Evolutionary conservation across 2,888 invertebrate genomes (phyloP), one percentile per base, ranked within the genome.

Genomic region (Drosophila anceps): DNA sequence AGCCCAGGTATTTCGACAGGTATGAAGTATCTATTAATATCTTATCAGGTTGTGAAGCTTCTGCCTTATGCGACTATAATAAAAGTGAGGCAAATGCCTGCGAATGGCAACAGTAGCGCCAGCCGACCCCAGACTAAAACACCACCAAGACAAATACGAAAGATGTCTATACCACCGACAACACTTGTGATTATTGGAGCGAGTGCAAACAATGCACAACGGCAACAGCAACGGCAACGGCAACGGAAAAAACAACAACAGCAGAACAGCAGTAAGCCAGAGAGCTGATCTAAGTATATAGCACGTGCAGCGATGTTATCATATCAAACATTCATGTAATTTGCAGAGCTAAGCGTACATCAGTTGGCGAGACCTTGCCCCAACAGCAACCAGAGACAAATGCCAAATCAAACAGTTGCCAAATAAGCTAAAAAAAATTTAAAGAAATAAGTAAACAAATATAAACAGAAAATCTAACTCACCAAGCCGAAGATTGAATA

Each of bases 151-250:
- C 59, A 18, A 50, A n/a, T n/a, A 44, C 64, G 39, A 20, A 74
- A 72, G 60, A 84, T 88, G 88, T 71, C 85, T 27, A 53, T 84
- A 31, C 80, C 87, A 12, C 77, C 86, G 48, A 33, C 83, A 27
- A 85, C 86, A 31, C 58, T 88, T 46, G 77, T 75, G n/a, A 60
- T 88, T 35, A 88, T 83, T 31, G 84, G 65, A 2, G 73, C 74
- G 43, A 35, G 74, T 27, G 75, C 88, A 29, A 63, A 33, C 31
- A 57, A 73, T 51, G 63, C 73, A 27, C 68, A 74, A 33, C 59
- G 35, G 65, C 15, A 78, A 18, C 55, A 50, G 18, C n/a, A n/a
- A n/a, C n/a, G n/a, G n/a, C 68, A 74, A 33, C 59, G 35, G 65
- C 15, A 78, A 18, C 55, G 53, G 18, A 37, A 58, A 5, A 37